These are phyloP conservation scores for Nomada fabriciana DNA, from an alignment of 2,888 invertebrate genomes.

Conservation along the genomic window DNA sequence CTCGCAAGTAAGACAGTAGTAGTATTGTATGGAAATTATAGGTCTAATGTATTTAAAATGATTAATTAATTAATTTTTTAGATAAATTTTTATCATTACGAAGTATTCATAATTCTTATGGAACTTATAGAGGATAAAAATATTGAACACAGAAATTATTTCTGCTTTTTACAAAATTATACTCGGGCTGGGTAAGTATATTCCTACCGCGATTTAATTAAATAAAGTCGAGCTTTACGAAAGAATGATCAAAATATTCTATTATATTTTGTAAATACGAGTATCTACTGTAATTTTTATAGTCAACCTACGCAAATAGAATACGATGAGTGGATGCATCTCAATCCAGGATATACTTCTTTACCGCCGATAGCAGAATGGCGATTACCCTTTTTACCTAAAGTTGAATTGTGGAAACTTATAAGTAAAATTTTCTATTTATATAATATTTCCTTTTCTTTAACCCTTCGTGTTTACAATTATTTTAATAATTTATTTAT, in stretches of 20 bases:
- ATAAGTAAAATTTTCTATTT: conserved; percentile 75
- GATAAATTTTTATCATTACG: conserved; percentile 86
- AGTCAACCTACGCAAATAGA: conserved; percentile 84
- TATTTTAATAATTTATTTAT: conserved; percentile 21
- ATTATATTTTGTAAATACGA: not conserved
- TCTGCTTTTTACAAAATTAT: conserved; percentile 78
- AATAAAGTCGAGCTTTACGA: not conserved
- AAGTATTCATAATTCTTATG: conserved; percentile 85
- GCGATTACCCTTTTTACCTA: conserved; percentile 84
- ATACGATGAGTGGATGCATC: conserved; percentile 85
- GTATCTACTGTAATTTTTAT: conserved; percentile 33
- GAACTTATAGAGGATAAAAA: conserved; percentile 78
- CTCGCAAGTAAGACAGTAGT: conserved; percentile 49
- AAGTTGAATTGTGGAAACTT: conserved; percentile 84
- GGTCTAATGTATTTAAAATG: not conserved
- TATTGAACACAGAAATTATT: conserved; percentile 72
- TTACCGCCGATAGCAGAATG: conserved; percentile 85
- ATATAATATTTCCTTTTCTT: conserved; percentile 14
- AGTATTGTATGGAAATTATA: not conserved
- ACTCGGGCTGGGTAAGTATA: conserved; percentile 72
- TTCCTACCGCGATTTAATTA: not conserved
- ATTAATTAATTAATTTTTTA: conserved; percentile 61
- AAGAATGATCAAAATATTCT: conserved; percentile 8
- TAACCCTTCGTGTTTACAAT: not conserved
- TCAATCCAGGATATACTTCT: conserved; percentile 82